phyloP scores from a whole-genome alignment of 1,140 invertebrate genomes.

The Drosophila parvula region DNA sequence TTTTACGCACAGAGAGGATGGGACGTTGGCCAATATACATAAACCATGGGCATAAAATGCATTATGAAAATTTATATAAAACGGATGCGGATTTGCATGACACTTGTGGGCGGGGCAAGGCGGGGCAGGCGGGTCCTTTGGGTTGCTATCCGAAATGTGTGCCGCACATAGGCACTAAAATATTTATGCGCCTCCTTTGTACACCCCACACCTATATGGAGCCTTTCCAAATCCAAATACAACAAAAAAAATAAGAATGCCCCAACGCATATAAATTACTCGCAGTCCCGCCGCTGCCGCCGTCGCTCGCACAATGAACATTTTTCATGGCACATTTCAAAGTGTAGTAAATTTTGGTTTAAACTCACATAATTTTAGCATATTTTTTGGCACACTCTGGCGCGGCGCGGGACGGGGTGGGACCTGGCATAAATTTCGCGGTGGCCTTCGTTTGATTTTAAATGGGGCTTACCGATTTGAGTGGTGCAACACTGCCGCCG shows the following conservation, averaged over 20 bases:
- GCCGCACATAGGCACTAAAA: conserved; percentile 68
- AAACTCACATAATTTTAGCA: conserved; percentile 70
- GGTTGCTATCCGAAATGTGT: conserved; percentile 41
- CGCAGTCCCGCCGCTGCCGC: conserved; percentile 36
- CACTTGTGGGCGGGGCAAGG: conserved; percentile 39
- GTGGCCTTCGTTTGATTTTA: conserved; percentile 40
- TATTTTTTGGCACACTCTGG: conserved; percentile 36
- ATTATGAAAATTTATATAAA: conserved; percentile 72
- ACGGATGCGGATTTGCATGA: conserved; percentile 59
- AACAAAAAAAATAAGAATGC: background rate
- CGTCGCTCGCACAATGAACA: conserved; percentile 56
- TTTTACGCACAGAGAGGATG: conserved; percentile 23
- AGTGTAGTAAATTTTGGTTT: conserved; percentile 79
- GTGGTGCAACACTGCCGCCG: background rate
- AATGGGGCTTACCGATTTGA: conserved; percentile 41
- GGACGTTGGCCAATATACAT: conserved; percentile 45
- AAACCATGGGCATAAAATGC: conserved; percentile 57
- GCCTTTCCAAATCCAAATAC: conserved; percentile 4
- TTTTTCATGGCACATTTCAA: conserved; percentile 79
- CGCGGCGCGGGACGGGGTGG: background rate
- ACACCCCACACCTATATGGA: conserved; percentile 30
- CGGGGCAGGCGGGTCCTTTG: background rate
- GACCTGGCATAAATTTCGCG: conserved; percentile 47
- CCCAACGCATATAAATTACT: conserved; percentile 63
- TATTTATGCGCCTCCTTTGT: conserved; percentile 66